phyloP scores from a whole-genome alignment of 2,113 vertebrate genomes.

The Varanus salvator region DNA sequence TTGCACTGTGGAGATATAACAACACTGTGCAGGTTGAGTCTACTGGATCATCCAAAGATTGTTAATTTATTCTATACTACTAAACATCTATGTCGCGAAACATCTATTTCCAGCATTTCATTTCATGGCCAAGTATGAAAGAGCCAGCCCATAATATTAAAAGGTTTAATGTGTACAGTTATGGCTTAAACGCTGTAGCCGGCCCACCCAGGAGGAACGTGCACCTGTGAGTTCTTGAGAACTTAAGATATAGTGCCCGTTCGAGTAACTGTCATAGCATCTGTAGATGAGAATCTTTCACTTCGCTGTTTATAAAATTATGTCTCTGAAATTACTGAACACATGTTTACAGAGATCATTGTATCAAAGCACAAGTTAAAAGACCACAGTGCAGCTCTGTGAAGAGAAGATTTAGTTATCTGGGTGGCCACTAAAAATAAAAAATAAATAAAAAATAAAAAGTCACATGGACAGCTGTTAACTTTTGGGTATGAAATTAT shows the following conservation, averaged over 20 bases:
- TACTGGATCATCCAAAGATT: background rate
- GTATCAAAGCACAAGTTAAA: background rate
- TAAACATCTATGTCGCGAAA: too few relatives aligned
- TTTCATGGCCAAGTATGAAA: background rate
- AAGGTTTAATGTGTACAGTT: background rate
- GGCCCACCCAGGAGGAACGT: background rate
- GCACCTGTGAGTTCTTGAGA: background rate
- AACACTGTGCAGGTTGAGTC: too few relatives aligned
- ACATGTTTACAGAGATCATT: background rate
- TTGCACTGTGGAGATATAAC: background rate
- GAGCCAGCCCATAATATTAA: background rate
- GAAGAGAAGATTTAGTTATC: slow-evolving; percentile 16
- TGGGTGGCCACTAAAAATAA: slow-evolving; percentile 17
- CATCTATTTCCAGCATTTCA: background rate
- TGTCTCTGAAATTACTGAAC: background rate
- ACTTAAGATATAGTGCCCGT: background rate
- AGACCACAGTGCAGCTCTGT: slow-evolving; percentile 44
- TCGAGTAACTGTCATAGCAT: background rate
- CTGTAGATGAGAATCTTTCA: background rate
- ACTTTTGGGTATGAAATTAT: slow-evolving; percentile 43
- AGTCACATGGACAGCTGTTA: slow-evolving; percentile 8
- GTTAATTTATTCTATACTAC: background rate
- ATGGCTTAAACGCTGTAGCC: background rate
- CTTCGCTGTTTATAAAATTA: background rate
- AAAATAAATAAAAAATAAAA: background rate